phyloP scores from a whole-genome alignment of 2,888 invertebrate genomes.

The Spodoptera picta region DNA sequence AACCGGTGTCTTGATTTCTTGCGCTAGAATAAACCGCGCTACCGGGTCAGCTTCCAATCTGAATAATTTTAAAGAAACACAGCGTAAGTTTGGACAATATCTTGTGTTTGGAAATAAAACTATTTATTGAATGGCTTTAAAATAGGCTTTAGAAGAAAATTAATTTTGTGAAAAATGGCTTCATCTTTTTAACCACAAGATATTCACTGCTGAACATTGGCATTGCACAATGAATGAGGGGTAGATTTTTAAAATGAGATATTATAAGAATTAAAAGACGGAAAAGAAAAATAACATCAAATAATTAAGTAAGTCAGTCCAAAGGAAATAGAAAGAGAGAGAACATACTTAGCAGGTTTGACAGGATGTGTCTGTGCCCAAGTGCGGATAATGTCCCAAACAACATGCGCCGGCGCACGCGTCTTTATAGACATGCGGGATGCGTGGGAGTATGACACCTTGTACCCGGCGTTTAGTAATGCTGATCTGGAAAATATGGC shows the following conservation, averaged over 20 bases:
- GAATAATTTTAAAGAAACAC: background rate
- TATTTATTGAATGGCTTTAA: no score
- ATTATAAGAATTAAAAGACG: no score
- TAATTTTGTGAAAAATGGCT: no score
- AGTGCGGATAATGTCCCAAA: constrained; percentile 97
- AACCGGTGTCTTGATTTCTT: constrained; percentile 80
- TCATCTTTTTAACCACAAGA: no score
- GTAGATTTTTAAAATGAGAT: no score
- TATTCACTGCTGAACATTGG: no score
- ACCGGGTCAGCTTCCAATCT: constrained; percentile 83
- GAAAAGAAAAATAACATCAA: no score
- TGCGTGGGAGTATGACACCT: constrained; percentile 97
- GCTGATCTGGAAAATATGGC: constrained; percentile 92
- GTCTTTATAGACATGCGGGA: constrained; percentile 97
- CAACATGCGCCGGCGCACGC: constrained; percentile 93
- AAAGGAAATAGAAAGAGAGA: background rate
- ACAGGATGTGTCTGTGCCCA: constrained; percentile 93
- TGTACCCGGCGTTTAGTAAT: constrained; percentile 95
- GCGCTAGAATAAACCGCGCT: constrained; percentile 87
- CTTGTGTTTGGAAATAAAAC: no score
- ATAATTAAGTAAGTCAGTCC: no score
- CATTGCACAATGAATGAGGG: no score
- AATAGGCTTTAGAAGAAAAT: no score
- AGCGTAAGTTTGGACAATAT: no score
- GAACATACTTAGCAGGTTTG: constrained; percentile 88